Evolutionary conservation across 2,797 vertebrate species (phyloP), one percentile per base, ranked within the genome.

Genomic region (Gallinago solitaria): DNA sequence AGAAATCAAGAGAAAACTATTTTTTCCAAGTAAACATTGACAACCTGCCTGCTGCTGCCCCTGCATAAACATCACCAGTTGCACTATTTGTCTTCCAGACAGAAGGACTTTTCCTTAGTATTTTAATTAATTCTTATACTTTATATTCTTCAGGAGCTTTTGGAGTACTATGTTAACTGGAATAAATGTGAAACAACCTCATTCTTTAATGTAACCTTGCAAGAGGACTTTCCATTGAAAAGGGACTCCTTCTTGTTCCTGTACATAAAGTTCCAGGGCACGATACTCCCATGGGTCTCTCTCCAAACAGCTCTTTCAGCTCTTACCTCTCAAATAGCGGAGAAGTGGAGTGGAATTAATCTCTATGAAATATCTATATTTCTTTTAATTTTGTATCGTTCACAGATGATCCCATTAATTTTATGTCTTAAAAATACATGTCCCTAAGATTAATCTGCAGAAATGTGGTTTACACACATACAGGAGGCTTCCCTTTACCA

Each of bases 181-280:
- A 76, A 81, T 90, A 88, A 91, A 82, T 74, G 80, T 83, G 82
- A 86, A 76, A 90, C 63, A 45, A 95, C 74, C 77, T 93, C 48
- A 60, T 91, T 89, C 83, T 93, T 93, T 91, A 89, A 35, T 30
- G 28, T 82, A 95, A 95, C 90, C 89, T 95, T 96, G 95, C 13
- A 47, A 69, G 70, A 91, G 67, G 71, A 51, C 28, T 83, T 95
- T 59, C 56, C 91, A 63, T 56, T 94, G 67, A 93, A 93, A 85
- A 65, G 15, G 67, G 70, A 70, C 16, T 80, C 4, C 6, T 60
- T 83, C 82, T 84, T 59, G 39, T 39, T 81, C 89, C 87, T 86
- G 32, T 74, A 80, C 87, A 86, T 94, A n/a, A 82, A 84, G n/a
- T 94, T 96, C 65, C 64, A 95, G 84, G 45, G 37, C 90, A 95